These are phyloP conservation scores for Hemistola chrysoprasaria DNA, from an alignment of 2,888 invertebrate species.

Conservation along the genomic window DNA sequence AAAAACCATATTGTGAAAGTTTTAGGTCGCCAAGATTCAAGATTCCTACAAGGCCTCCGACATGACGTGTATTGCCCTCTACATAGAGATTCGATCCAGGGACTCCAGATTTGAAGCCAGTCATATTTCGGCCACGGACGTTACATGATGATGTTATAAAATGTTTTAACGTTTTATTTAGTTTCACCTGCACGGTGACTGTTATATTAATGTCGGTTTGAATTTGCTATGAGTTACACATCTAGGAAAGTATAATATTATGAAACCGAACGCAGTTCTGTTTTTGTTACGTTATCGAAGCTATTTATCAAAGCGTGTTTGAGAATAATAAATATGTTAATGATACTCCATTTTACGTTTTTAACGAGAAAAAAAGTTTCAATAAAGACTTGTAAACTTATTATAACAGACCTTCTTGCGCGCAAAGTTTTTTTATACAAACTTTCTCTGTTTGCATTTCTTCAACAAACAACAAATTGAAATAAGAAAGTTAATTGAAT, in stretches of 20 bases:
- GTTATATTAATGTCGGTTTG: no score
- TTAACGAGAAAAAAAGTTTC: conserved; percentile 28
- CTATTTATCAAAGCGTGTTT: conserved; percentile 32
- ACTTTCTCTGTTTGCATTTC: conserved; percentile 7
- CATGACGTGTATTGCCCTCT: no score
- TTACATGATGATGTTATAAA: no score
- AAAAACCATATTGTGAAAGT: no score
- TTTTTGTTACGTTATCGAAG: conserved; percentile 16
- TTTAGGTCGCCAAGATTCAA: no score
- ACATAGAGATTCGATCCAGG: no score
- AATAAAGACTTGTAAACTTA: conserved; percentile 20
- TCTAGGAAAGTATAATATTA: conserved; percentile 7
- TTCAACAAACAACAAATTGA: background rate
- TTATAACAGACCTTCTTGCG: conserved; percentile 13
- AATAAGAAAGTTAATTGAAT: no score
- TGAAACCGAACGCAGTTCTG: conserved; percentile 14
- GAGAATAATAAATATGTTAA: conserved; percentile 30
- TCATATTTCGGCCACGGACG: no score
- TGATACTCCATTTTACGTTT: conserved; percentile 21
- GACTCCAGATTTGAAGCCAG: no score
- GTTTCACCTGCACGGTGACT: no score
- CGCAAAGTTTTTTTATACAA: conserved; percentile 11
- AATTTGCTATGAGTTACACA: conserved; percentile 3
- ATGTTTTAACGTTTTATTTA: no score
- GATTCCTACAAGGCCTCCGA: no score